phyloP scores from a whole-genome alignment of 2,888 invertebrate species.

The Papilio elwesi region DNA sequence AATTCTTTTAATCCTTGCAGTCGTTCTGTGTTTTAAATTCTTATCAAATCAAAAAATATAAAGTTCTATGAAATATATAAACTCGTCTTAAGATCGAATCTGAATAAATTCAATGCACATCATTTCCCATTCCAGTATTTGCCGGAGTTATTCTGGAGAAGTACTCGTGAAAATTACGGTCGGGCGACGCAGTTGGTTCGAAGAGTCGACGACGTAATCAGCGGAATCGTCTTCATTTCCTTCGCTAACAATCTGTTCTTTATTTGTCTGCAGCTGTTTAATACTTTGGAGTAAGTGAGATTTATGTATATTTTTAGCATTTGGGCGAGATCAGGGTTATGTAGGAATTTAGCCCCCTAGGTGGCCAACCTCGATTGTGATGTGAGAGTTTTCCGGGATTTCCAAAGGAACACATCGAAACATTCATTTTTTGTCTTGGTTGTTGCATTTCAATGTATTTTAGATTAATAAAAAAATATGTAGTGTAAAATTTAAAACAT shows the following conservation, averaged over 20 bases:
- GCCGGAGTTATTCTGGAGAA: slow-evolving; percentile 87
- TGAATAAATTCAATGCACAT: slow-evolving; percentile 12
- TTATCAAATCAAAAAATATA: background rate
- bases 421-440: too few relatives aligned
- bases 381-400: too few relatives aligned
- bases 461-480: too few relatives aligned
- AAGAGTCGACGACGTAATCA: slow-evolving; percentile 86
- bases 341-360: too few relatives aligned
- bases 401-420: too few relatives aligned
- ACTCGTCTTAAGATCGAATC: background rate
- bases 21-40: background rate
- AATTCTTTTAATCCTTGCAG: background rate
- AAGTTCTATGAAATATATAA: background rate
- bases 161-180: slow-evolving; percentile 86
- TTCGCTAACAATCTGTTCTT: slow-evolving; percentile 89
- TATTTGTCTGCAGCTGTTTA: slow-evolving; percentile 88
- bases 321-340: background rate
- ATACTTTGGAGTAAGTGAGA: slow-evolving; percentile 86
- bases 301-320: background rate
- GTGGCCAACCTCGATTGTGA: too few relatives aligned
- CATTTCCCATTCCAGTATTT: slow-evolving; percentile 71
- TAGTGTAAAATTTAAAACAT: too few relatives aligned
- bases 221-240: slow-evolving; percentile 86
- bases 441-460: too few relatives aligned
- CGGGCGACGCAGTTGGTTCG: slow-evolving; percentile 84